Evolutionary conservation across 2,888 invertebrate species (phyloP), one percentile per base, ranked within the genome.

Genomic region (Meloe dianella): DNA sequence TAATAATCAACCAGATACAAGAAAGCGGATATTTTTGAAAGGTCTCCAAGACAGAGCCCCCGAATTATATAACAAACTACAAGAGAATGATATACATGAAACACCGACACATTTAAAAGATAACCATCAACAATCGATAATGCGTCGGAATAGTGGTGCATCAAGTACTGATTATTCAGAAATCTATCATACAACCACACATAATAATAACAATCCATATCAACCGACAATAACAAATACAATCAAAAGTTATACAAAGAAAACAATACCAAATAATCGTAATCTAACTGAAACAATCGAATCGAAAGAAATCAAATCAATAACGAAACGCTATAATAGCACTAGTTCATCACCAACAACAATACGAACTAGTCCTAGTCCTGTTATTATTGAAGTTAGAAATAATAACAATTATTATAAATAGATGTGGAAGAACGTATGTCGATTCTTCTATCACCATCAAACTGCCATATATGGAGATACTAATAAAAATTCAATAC

Each of bases 111-210:
- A 84, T 14, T 79, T 86, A 6, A 72, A 80, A 57, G 82, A 82
- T 51, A 77, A 70, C 9, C 65, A 71, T 51, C 20, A 20, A 3
- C 57, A 22, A 27, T 30, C 30, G 2, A 84, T 86, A 29, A 84
- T 88, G 58, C 85, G 91, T 65, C 86, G 91, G 63, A 90, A 90
- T 24, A 90, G 89, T 76, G 88, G 88, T 73, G 41, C 41, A 1
- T 89, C 89, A 73, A 89, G 89, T 71, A 91, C 90, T 70, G 91
- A 91, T 78, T 91, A 87, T 79, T 89, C 90, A 1, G 91, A 91
- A 82, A 91, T 91, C 0, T 90, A 90, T 76, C 88, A 90, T 76
- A 90, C 90, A 76, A 90, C 90, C 71, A 89, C 89, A 8, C 89
- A 90, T 14, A 88, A 88, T 9, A 88, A 88, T 9, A 90, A 89